Percentiles rank a stretch among this genome's conserved stretches.
phyloP scores from a whole-genome alignment of 23 tunicate genomes.

The Clavelina lepadiformis region DNA sequence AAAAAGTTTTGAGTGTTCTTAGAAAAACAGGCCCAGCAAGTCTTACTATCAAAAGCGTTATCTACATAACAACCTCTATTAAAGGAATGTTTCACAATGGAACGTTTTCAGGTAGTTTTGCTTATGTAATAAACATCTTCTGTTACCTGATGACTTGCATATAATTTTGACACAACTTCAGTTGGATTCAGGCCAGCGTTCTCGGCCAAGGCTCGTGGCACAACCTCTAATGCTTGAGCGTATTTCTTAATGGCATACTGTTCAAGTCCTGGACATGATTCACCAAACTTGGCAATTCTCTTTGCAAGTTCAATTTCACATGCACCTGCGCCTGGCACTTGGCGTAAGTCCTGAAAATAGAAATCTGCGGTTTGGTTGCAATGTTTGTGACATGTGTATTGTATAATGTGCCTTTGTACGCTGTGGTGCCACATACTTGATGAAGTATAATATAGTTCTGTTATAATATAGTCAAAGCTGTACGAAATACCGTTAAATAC shows the following conservation, averaged over 20 bases:
- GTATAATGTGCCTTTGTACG: background rate
- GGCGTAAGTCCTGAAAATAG: slow-evolving; percentile 57
- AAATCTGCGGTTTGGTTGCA: background rate
- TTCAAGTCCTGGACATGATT: slow-evolving; percentile 93
- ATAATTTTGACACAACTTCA: slow-evolving; percentile 72
- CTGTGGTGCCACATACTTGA: background rate
- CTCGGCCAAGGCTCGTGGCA: slow-evolving; percentile 92
- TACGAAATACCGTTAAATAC: too few relatives aligned
- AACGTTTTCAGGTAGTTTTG: background rate
- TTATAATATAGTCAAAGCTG: too few relatives aligned
- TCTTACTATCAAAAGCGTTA: too few relatives aligned
- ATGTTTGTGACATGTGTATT: background rate
- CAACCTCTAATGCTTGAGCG: slow-evolving; percentile 83
- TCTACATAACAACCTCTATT: background rate
- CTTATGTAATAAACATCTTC: background rate
- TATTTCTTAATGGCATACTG: slow-evolving; percentile 94
- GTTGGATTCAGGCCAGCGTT: slow-evolving; percentile 96
- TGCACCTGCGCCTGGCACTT: slow-evolving; percentile 96
- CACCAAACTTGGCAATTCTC: slow-evolving; percentile 65
- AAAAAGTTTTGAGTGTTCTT: too few relatives aligned
- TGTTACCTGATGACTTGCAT: slow-evolving; percentile 84
- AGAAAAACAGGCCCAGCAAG: too few relatives aligned
- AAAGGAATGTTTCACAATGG: background rate
- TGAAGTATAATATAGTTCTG: background rate
- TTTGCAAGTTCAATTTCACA: slow-evolving; percentile 86